These are phyloP conservation scores for Xiphophorus couchianus DNA, from an alignment of 2,113 vertebrate species.

Conservation along the genomic window DNA sequence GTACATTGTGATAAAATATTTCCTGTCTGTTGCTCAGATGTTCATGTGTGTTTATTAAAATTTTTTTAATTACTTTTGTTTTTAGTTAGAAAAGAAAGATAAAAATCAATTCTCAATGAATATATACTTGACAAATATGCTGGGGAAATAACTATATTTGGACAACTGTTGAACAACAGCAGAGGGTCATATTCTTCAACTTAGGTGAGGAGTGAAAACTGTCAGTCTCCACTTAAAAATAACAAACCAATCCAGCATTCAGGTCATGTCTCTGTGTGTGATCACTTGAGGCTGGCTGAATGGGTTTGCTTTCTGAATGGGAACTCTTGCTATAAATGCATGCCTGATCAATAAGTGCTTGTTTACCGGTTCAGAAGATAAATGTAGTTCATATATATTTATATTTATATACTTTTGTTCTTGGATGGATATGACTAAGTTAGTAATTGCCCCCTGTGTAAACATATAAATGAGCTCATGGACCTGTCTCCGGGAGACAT, in stretches of 20 bases:
- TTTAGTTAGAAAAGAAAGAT: neutral
- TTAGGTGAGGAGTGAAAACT: neutral
- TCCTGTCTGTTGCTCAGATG: neutral
- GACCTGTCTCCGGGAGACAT: constrained; percentile 25
- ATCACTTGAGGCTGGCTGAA: constrained; percentile 19
- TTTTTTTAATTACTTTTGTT: neutral
- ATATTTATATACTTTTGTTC: constrained; percentile 1
- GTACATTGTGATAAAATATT: neutral
- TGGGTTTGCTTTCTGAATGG: neutral
- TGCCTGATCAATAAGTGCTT: constrained; percentile 29
- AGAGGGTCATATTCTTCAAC: neutral
- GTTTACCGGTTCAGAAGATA: constrained; percentile 22
- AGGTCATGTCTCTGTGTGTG: constrained; percentile 17
- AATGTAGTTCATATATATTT: neutral
- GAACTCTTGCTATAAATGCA: neutral
- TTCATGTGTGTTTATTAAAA: neutral
- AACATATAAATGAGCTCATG: constrained; percentile 43
- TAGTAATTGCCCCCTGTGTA: constrained; percentile 7
- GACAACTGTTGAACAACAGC: neutral
- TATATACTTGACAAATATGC: neutral
- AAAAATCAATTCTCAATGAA: neutral
- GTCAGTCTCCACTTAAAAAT: neutral
- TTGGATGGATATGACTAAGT: constrained; percentile 14
- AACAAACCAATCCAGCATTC: neutral
- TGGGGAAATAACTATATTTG: neutral